Evolutionary conservation across 2,113 vertebrate genomes (phyloP), one percentile per base, ranked within the genome.

Genomic region (Agapornis roseicollis): DNA sequence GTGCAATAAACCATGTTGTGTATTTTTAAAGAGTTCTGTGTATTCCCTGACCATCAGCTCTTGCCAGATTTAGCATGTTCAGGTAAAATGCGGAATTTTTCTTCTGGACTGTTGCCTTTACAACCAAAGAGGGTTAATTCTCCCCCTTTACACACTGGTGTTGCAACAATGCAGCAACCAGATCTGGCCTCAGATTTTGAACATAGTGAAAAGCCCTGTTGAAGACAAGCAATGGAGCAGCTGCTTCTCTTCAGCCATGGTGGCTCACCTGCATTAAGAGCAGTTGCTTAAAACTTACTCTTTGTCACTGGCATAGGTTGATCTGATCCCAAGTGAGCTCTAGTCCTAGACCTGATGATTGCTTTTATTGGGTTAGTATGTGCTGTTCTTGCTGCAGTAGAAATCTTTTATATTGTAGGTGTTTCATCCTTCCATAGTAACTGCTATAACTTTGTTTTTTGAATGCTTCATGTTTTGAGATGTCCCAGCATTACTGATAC

Each of bases 11-110:
- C 0, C 69, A 90, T 33, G 68, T 24, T 84, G 86, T 90, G 88
- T 93, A 15, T 93, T 95, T 95, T 80, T 91, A 68, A 93, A 97
- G 41, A 61, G 80, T 86, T 96, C 69, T 95, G 3, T 78, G 76
- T 91, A 85, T 97, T 96, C 93, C 50, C 41, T 80, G 77, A 47
- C 66, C 4, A 2, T 81, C 56, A 72, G 35, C 37, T 71, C 35
- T 68, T 88, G 63, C 80, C 92, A 88, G 76, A 83, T 79, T 60
- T 47, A 56, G 58, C 18, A 9, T 17, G n/a, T 64, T 91, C 92
- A 95, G 93, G 96, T 97, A 84, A 69, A 94, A 96, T 1, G 3
- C 68, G 35, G 55, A 22, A 10, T 86, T 94, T 72, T 88, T 78
- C 13, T 42, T 88, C 44, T 2, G 1, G 28, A 44, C 29, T 41